phyloP scores from a whole-genome alignment of 1,140 invertebrate species.

The Prorops nasuta region DNA sequence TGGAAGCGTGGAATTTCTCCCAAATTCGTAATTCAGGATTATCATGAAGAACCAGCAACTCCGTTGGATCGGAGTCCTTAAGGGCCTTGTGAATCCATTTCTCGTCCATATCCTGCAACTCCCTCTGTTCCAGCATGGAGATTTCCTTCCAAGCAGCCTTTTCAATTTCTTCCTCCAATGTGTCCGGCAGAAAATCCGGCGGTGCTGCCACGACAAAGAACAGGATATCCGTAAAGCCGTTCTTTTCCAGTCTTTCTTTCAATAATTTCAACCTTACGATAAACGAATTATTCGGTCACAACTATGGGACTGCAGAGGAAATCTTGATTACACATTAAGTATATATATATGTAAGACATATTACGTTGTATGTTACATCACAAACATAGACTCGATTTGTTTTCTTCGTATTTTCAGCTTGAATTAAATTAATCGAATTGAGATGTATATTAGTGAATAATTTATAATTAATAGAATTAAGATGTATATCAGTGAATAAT shows the following conservation, averaged over 20 bases:
- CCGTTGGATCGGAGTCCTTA: slow-evolving; percentile 7
- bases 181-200: slow-evolving; percentile 5
- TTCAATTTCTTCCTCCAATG: slow-evolving; percentile 23
- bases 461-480: too few relatives aligned
- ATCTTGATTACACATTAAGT: too few relatives aligned
- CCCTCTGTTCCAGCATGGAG: slow-evolving; percentile 18
- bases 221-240: slow-evolving; percentile 30
- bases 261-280: slow-evolving; percentile 35
- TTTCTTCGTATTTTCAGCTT: too few relatives aligned
- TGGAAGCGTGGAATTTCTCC: slow-evolving; percentile 33
- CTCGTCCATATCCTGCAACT: slow-evolving; percentile 2
- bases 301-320: too few relatives aligned
- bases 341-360: too few relatives aligned
- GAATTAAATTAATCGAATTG: too few relatives aligned
- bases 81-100: slow-evolving; percentile 13
- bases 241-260: slow-evolving; percentile 33
- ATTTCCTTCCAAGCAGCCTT: slow-evolving; percentile 31
- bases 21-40: slow-evolving; percentile 28
- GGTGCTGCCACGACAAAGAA: slow-evolving; percentile 36
- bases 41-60: slow-evolving; percentile 37
- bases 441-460: too few relatives aligned
- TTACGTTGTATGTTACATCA: too few relatives aligned
- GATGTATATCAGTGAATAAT: too few relatives aligned
- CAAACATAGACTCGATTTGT: too few relatives aligned
- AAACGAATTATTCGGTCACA: slow-evolving; percentile 2